A percentile compares a stretch with the other conserved stretches of the same genome.
Evolutionary conservation across 2,113 vertebrate species (phyloP).

Genomic region (Aramus guarauna): DNA sequence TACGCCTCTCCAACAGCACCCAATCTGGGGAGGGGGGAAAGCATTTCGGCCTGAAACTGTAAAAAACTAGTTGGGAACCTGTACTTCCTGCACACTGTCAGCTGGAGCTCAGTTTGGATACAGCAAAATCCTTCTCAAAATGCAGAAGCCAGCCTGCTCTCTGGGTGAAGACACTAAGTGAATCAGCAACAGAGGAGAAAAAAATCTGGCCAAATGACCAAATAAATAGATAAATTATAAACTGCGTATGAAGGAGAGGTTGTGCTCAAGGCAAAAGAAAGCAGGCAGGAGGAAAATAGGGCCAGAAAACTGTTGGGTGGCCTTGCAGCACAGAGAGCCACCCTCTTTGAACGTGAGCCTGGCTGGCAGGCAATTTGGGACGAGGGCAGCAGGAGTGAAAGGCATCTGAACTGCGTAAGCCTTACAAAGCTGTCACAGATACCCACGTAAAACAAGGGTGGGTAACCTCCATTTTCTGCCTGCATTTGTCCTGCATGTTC

Average conservation of each 20-base stretch:
- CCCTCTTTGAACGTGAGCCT: not conserved
- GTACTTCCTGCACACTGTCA: not conserved
- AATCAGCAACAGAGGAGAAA: not conserved
- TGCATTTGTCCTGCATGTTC: fast-evolving
- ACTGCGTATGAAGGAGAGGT: not conserved
- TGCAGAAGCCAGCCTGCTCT: not conserved
- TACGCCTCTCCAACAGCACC: not conserved
- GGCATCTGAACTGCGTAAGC: not conserved
- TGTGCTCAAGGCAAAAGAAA: not conserved
- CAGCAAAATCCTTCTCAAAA: not conserved
- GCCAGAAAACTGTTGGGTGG: not conserved
- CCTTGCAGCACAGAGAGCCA: not conserved
- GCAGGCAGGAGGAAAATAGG: not conserved
- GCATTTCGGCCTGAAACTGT: not conserved
- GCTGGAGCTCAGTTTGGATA: not conserved
- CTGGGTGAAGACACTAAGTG: not conserved
- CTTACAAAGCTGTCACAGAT: not conserved
- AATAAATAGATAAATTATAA: not conserved
- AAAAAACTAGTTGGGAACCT: not conserved
- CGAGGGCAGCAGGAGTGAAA: not conserved
- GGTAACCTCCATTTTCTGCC: not conserved
- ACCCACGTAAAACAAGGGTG: not conserved
- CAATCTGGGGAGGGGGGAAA: not conserved
- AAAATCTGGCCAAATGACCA: not conserved
- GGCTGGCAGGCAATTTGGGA: not conserved